Evolutionary conservation across 2,113 vertebrate species (phyloP).

Genomic region (Cinclus cinclus): DNA sequence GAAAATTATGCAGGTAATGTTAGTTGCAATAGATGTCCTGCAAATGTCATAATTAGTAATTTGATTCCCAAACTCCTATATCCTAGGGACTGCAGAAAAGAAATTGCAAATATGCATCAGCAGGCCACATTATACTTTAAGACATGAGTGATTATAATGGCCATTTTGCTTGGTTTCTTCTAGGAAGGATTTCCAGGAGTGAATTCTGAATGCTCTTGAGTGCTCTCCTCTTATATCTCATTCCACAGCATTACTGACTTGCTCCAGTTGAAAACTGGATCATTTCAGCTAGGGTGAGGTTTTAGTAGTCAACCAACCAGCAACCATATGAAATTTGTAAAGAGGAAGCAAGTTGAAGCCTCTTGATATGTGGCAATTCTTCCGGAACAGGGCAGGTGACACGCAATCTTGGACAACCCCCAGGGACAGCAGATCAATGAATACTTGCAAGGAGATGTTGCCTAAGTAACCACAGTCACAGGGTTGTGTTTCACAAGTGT

Average conservation of each 20-base stretch:
- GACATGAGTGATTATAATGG: neutral
- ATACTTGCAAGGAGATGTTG: conserved; percentile 3
- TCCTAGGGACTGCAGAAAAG: neutral
- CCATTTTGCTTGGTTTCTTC: neutral
- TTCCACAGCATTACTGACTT: neutral
- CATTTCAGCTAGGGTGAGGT: neutral
- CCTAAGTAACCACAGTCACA: conserved; percentile 38
- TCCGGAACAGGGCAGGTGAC: neutral
- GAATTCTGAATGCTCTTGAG: accelerated
- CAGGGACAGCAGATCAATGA: conserved; percentile 30
- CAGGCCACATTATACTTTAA: neutral
- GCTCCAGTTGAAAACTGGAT: neutral
- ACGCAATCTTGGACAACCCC: neutral
- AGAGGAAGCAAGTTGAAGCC: conserved; percentile 33
- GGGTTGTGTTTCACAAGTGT: neutral
- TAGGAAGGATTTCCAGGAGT: neutral
- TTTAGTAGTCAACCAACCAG: neutral
- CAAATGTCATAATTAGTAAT: neutral
- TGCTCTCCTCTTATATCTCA: neutral
- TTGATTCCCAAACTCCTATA: neutral
- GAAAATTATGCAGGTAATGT: neutral
- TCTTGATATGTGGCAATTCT: conserved; percentile 41
- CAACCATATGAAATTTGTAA: neutral
- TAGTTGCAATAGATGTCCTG: neutral
- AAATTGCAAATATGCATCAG: neutral